Conservation (phyloP, 2,888 invertebrate species). For the Girardia tigrina region DNA sequence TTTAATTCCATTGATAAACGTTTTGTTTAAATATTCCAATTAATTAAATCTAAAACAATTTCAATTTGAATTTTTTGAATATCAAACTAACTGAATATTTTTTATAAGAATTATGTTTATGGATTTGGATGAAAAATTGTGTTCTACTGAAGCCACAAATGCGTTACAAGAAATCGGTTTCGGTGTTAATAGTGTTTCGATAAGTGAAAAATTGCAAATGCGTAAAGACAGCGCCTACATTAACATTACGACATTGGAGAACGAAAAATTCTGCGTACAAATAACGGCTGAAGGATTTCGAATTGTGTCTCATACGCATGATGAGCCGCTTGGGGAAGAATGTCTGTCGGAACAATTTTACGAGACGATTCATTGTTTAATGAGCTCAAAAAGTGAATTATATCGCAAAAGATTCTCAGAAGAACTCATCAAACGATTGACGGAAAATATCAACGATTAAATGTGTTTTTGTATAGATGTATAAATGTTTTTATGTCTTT, state of each 20-base stretch:
- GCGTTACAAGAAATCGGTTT: slow-evolving; percentile 29
- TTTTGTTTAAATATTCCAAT: no score
- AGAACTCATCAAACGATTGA: not conserved
- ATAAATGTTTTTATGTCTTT: no score
- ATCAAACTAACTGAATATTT: no score
- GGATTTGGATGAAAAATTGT: slow-evolving; percentile 31
- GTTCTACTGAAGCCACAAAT: slow-evolving; percentile 25
- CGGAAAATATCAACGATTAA: not conserved
- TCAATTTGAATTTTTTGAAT: no score
- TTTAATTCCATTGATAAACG: no score
- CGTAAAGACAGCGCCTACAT: not conserved
- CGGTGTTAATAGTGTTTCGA: not conserved
- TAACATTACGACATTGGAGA: slow-evolving; percentile 30
- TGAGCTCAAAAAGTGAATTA: slow-evolving; percentile 25
- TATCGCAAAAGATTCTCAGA: slow-evolving; percentile 20
- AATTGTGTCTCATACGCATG: not conserved
- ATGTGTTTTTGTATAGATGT: no score
- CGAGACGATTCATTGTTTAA: slow-evolving; percentile 26
- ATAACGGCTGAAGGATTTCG: slow-evolving; percentile 29
- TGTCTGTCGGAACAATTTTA: slow-evolving; percentile 7
- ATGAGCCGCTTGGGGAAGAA: not conserved
- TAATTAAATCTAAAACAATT: no score
- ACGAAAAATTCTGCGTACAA: slow-evolving; percentile 26
- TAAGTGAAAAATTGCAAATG: slow-evolving; percentile 15
- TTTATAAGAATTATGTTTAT: no score